Evolutionary conservation across 2,888 invertebrate species (phyloP), one percentile per base, ranked within the genome.

Genomic region (Lepidochrysops patricia): DNA sequence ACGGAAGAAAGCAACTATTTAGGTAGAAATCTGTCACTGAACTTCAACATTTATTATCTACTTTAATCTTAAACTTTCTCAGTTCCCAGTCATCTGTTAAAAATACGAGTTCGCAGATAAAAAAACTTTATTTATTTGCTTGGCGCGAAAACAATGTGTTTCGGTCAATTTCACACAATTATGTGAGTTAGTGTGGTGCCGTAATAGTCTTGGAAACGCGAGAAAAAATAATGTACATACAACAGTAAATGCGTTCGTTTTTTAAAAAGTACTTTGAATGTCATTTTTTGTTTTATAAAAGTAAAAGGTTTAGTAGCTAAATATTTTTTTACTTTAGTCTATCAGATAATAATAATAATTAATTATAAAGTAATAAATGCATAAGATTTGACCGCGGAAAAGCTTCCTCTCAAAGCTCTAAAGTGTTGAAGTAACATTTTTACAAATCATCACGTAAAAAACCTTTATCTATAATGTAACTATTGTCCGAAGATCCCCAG

Each of bases 401-500:
- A 19, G 43, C 9, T 43, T 2, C 15, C 7, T 12, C 34, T 15
- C 19, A 25, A 43, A 57, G 13, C 15, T 25, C 12, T 15, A 23
- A 58, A 32, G 48, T 43, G 43, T 43, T 43, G 43, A 43, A 43
- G 12, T 9, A 43, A 9, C 12, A 43, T 43, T 43, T 43, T 43
- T 43, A 43, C 19, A 19, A 43, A 9, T 43, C 43, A 43, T 43
- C 43, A 43, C 9, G 9, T 19, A 43, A 43, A 54, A 54, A 54
- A 54, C 29, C 29, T 57, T 26, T 43, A 25, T 37, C 43, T 68
- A 63, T 66, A 66, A 62, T 12, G 23, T 12, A 43, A 43, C 43
- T 43, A 66, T 64, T 64, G 67, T 65, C 68, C 64, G 68, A 73
- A 71, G 75, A 77, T 77, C 82, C 80, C 77, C 81, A 83, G 80